Conservation (phyloP, 2,888 invertebrate species). For the Acleris sparsana region DNA sequence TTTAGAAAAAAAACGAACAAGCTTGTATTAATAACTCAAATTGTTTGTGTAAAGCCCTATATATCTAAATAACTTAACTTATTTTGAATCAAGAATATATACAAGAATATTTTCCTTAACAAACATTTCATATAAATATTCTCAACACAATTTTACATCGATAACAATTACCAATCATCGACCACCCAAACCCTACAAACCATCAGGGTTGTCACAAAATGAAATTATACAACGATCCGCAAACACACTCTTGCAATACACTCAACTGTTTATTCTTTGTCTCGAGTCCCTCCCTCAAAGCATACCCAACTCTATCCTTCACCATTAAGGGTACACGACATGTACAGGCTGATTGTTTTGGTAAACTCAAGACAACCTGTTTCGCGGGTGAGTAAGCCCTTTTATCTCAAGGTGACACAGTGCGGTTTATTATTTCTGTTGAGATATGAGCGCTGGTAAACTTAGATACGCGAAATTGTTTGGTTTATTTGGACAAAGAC, state of each 20-base stretch:
- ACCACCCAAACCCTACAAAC: slow-evolving; percentile 50
- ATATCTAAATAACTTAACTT: too few species aligned
- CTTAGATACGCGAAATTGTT: slow-evolving; percentile 24
- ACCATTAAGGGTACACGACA: slow-evolving; percentile 37
- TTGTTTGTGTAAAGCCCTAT: too few species aligned
- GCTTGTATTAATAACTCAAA: too few species aligned
- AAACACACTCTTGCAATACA: slow-evolving; percentile 73
- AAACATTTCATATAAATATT: too few species aligned
- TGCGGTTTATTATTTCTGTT: slow-evolving; percentile 75
- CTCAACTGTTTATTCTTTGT: slow-evolving; percentile 62
- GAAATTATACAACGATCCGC: slow-evolving; percentile 77
- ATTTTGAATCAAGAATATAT: too few species aligned
- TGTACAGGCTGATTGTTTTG: slow-evolving; percentile 19
- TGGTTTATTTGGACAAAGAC: slow-evolving; percentile 16
- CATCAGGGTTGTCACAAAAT: slow-evolving; percentile 74
- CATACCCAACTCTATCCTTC: slow-evolving; percentile 41
- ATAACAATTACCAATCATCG: slow-evolving; percentile 40
- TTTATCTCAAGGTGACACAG: slow-evolving; percentile 79
- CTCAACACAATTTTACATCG: neutral
- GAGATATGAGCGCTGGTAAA: slow-evolving; percentile 56
- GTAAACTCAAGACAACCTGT: slow-evolving; percentile 66
- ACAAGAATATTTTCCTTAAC: too few species aligned
- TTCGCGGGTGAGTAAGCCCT: slow-evolving; percentile 73
- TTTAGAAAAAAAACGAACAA: too few species aligned
- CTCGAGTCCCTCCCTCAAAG: slow-evolving; percentile 7